These are phyloP conservation scores for Megaustenia siamemsis DNA, from an alignment of 2,888 invertebrate species.

Conservation along the genomic window DNA sequence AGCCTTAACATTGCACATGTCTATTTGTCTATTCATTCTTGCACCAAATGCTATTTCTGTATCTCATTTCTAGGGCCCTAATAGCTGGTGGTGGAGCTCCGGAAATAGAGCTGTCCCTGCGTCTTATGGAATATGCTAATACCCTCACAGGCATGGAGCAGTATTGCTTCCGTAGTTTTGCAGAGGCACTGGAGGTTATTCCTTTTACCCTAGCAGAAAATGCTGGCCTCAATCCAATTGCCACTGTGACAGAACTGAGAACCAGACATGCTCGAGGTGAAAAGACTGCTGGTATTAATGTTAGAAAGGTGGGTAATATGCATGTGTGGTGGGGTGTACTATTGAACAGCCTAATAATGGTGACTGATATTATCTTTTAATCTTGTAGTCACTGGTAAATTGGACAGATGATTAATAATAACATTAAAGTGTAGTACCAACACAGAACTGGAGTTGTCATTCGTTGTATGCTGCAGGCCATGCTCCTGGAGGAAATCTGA, in stretches of 20 bases:
- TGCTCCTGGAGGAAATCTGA: no score
- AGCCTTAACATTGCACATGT: no score
- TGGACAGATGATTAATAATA: no score
- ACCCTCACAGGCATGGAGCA: slow-evolving; percentile 94
- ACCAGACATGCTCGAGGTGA: slow-evolving; percentile 94
- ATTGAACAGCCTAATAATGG: no score
- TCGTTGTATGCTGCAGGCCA: no score
- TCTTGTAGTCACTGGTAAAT: no score
- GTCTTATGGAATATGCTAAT: slow-evolving; percentile 89
- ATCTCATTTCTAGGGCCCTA: slow-evolving; percentile 84
- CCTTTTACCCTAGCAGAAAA: slow-evolving; percentile 95
- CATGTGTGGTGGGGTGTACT: no score
- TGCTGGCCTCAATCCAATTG: slow-evolving; percentile 94
- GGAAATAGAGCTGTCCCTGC: slow-evolving; percentile 95
- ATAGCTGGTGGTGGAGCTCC: slow-evolving; percentile 98
- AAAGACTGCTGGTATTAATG: slow-evolving; percentile 95
- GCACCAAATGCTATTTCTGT: no score
- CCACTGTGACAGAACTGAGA: slow-evolving; percentile 96
- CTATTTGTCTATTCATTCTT: no score
- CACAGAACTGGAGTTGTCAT: no score
- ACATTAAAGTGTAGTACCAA: no score
- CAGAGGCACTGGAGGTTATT: slow-evolving; percentile 96
- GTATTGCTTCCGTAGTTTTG: slow-evolving; percentile 96
- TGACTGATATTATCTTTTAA: no score
- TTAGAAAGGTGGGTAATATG: slow-evolving; percentile 84